Evolutionary conservation across 2,113 vertebrate genomes (phyloP), one percentile per base, ranked within the genome.

Genomic region (Myiopsitta monachus): DNA sequence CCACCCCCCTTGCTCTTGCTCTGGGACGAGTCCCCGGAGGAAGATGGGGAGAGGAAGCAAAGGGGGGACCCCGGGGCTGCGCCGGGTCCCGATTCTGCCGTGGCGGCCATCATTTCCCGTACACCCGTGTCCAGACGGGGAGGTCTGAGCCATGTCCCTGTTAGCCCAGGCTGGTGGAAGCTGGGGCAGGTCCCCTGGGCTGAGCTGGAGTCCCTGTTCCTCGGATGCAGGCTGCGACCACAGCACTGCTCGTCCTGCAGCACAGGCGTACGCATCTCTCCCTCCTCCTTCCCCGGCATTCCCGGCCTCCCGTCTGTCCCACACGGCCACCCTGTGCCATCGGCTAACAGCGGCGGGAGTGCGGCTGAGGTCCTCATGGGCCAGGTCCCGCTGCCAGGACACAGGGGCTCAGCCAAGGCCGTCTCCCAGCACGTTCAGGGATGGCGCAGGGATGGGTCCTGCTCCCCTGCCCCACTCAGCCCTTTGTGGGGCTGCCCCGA

Each of bases 81-180:
- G 6, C 18, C 4, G 6, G 1, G 43, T 7, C 67, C 18, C 19
- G 22, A 21, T 17, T 59, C 18, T 28, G 12, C 24, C 15, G 1
- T 2, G 3, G 66, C 0, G 3, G 30, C 26, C n/a, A 11, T 39
- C 15, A 2, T 17, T 67, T 51, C 46, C 62, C 1, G 4, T 1
- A 2, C 2, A 1, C 7, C 87, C 1, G 3, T 18, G 77, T 6
- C 44, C 90, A 64, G 19, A 68, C 73, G 9, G 30, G 64, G 38
- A 39, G 27, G 6, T 26, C 33, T 4, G 15, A n/a, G 72, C 68
- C 14, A 52, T 28, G n/a, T 5, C 54, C 73, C 82, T 18, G 2
- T 44, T 3, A 38, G 49, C 49, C 62, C 76, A 4, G 30, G 18
- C 7, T 39, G 7, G 3, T 0, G 19, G 44, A 38, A 69, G 10